phyloP scores from a whole-genome alignment of 2,888 invertebrate genomes.

The Norana najaformis region DNA sequence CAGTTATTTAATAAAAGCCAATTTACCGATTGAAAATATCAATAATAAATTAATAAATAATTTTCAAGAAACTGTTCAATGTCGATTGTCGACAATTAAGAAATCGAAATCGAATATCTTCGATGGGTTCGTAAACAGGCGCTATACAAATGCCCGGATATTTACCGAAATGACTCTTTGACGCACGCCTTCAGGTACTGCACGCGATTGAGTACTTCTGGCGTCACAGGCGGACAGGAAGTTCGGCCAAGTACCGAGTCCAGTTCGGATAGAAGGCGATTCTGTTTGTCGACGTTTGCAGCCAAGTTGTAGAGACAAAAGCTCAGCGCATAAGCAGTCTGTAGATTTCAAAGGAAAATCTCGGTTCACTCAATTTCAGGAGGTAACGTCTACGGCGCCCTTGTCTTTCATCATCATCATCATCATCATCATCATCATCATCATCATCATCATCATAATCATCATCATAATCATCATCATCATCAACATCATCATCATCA shows the following conservation, averaged over 20 bases:
- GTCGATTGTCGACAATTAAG: too few relatives aligned
- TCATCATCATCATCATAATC: slow-evolving; percentile 19
- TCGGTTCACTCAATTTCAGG: not conserved
- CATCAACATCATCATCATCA: not conserved
- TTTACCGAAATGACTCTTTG: slow-evolving; percentile 52
- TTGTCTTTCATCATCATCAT: not conserved
- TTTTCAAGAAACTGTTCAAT: too few relatives aligned
- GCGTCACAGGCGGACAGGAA: not conserved
- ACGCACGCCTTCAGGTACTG: slow-evolving; percentile 50
- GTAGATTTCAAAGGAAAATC: not conserved
- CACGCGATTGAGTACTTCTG: slow-evolving; percentile 41
- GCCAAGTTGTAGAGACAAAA: slow-evolving; percentile 50
- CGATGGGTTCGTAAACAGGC: not conserved
- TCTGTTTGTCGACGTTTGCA: slow-evolving; percentile 47
- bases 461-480: slow-evolving; percentile 20
- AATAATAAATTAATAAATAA: too few relatives aligned
- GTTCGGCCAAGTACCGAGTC: slow-evolving; percentile 22
- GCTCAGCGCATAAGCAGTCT: slow-evolving; percentile 51
- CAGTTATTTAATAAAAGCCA: too few relatives aligned
- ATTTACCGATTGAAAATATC: too few relatives aligned
- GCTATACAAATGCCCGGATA: not conserved
- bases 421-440: slow-evolving; percentile 18
- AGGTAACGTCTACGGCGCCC: not conserved
- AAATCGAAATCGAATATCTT: too few relatives aligned
- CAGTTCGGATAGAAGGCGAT: slow-evolving; percentile 47